Evolutionary conservation across 2,113 vertebrate species (phyloP), one percentile per base, ranked within the genome.

Genomic region (Oreochromis spilurus): DNA sequence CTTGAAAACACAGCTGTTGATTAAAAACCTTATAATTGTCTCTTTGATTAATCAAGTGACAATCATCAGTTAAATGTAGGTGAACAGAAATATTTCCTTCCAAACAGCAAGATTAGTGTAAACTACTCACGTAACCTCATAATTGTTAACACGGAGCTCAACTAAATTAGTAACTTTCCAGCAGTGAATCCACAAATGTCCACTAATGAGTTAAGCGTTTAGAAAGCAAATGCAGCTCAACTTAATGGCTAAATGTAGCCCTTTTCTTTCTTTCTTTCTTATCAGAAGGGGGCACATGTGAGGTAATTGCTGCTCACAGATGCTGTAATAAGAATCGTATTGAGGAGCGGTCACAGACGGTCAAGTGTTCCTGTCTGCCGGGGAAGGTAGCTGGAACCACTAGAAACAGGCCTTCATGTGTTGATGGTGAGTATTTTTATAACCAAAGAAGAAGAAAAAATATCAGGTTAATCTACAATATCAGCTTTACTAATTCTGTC

Each of bases 321-420:
- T 97, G 97, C 95, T 97, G 97, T 80, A 97, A 97, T 94, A 96
- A 96, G 91, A 97, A 97, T 87, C 96, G 96, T 9, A 97, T 97
- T 26, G 97, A 97, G 94, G 97, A 97, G 93, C 94, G 97, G 43
- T 97, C 97, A 13, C 97, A 97, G 94, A 97, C 97, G 1, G 96
- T 97, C 87, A 97, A 97, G 95, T 97, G 97, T 80, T 97, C 97
- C 62, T 97, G 97, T 93, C 96, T 97, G 82, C 97, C 97, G 0
- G 97, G 97, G 38, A 97, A 97, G 90, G 97, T 97, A 82, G 97
- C 97, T 14, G 97, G 97, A 84, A 97, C 97, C 84, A 97, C 97
- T 16, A 94, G 97, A 70, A 97, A 96, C 94, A 94, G 96, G 86
- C 97, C 97, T 34, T 97, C 97, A 16, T 97, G 97, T 89, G 97